Evolutionary conservation across 2,113 vertebrate species (phyloP).

Genomic region (Arenaria interpres): DNA sequence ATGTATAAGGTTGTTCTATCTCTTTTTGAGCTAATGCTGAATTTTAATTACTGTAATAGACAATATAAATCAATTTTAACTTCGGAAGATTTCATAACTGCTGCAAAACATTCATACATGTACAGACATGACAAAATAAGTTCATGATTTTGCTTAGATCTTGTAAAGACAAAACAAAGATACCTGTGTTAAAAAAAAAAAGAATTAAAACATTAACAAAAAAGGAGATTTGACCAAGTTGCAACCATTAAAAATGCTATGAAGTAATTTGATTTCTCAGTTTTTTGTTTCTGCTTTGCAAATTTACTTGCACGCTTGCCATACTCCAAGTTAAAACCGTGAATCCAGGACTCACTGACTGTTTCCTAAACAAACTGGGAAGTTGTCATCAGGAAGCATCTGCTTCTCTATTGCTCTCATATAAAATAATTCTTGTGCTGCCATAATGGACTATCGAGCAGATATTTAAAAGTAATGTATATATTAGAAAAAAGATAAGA

Average conservation of each 20-base stretch:
- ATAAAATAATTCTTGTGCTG: conserved; percentile 58
- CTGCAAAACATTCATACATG: neutral
- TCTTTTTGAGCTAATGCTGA: neutral
- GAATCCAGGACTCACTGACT: conserved; percentile 57
- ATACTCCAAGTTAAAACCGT: conserved; percentile 37
- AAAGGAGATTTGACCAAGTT: neutral
- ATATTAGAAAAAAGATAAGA: conserved; percentile 60
- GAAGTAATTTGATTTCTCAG: conserved; percentile 10
- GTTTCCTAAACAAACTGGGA: conserved; percentile 72
- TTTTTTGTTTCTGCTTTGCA: conserved; percentile 49
- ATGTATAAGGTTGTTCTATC: neutral
- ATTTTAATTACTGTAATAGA: neutral
- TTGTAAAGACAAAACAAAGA: conserved; percentile 18
- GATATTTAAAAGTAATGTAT: conserved; percentile 59
- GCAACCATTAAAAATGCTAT: neutral
- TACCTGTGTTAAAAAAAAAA: neutral
- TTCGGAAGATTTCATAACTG: neutral
- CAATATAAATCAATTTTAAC: neutral
- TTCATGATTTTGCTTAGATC: conserved; percentile 1
- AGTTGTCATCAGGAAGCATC: conserved; percentile 73
- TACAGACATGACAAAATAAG: neutral
- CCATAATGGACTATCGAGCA: conserved; percentile 50
- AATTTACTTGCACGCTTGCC: conserved; percentile 16
- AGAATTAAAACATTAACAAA: conserved; percentile 1
- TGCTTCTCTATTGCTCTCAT: conserved; percentile 62